Percentiles rank a stretch among this genome's conserved stretches.
Conservation (phyloP, 1,140 invertebrate species). For the Dolichoris vasculosae region DNA sequence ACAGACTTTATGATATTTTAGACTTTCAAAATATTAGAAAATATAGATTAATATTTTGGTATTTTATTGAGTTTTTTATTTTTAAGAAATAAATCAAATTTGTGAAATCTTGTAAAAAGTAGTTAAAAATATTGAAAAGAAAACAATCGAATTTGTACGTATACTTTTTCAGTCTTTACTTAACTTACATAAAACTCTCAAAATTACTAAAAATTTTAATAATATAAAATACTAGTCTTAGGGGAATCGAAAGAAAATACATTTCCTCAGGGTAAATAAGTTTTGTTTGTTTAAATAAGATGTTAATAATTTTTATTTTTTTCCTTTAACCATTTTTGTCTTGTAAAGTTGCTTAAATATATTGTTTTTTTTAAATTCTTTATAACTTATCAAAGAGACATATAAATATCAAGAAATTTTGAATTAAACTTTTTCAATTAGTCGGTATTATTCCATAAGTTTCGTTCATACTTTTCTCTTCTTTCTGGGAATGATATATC, state of each 20-base stretch:
- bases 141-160: neutral
- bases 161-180: neutral
- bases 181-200: neutral
- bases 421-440: slow-evolving; percentile 2
- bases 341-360: neutral
- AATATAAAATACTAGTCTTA: neutral
- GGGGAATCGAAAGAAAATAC: neutral
- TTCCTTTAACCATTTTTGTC: neutral
- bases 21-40: too few species aligned
- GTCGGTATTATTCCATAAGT: neutral
- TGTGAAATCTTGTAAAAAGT: neutral
- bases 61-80: too few species aligned
- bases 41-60: too few species aligned
- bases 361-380: neutral
- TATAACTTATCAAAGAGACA: neutral
- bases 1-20: neutral
- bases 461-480: neutral
- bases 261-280: neutral
- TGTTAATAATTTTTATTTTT: neutral
- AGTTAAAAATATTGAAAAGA: neutral
- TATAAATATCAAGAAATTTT: neutral
- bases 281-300: neutral
- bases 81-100: too few species aligned
- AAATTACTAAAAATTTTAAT: neutral
- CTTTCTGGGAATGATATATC: neutral